Conservation (phyloP, 2,797 vertebrate genomes). For the Babyrousa celebensis region DNA sequence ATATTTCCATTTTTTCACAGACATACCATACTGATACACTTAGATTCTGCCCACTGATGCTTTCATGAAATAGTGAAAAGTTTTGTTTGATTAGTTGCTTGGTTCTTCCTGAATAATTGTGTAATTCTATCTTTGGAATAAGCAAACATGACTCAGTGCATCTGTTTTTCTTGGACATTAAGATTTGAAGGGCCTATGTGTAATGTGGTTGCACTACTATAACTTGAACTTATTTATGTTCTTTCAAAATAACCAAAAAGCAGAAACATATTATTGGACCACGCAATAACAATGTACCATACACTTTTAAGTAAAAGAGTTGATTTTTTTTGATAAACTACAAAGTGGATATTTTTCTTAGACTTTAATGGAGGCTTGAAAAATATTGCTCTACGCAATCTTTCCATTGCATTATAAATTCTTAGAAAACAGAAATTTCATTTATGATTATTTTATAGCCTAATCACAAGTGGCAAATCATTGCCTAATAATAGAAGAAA, state of each 20-base stretch:
- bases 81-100: background rate
- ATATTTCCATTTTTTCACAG: background rate
- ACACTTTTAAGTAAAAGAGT: background rate
- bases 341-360: background rate
- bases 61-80: background rate
- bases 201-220: background rate
- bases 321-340: background rate
- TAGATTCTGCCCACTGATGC: background rate
- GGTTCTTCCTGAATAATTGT: background rate
- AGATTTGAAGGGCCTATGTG: background rate
- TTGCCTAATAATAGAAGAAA: background rate
- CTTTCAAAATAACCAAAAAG: background rate
- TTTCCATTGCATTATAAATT: background rate
- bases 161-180: background rate
- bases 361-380: background rate
- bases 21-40: background rate
- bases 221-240: background rate
- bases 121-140: background rate
- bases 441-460: background rate
- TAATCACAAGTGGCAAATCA: background rate
- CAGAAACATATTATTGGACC: background rate
- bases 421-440: background rate
- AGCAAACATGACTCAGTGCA: background rate
- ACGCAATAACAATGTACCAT: background rate
- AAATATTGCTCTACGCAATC: background rate